Base-by-base conservation (phyloP, 2,888 invertebrate genomes). In the Chelonus formosanus region DNA sequence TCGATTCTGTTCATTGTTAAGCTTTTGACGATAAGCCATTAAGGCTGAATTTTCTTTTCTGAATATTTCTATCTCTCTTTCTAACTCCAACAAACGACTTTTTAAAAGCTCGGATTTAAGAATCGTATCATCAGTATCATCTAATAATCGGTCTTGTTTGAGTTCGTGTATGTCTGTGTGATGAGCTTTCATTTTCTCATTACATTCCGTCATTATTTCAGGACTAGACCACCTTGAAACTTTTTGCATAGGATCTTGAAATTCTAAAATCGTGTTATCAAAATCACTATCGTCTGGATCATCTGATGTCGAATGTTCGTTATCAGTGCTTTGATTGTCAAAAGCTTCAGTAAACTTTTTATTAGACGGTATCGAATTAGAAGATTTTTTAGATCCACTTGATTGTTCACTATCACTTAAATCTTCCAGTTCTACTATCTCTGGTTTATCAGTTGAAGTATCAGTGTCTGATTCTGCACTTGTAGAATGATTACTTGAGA, bases 61-160 rank as follows among this genome's bases (percentile, higher is more conserved):
- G 73, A 89, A 89, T 34, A 84, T 85, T 56, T 85, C 83, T 43
- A 90, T 89, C 80, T 89, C 92, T 65, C 86, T 85, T 83, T 92
- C 91, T 47, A 93, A 82, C 78, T 91, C 91, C 50, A 85, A 76
- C 0, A 92, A 84, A 58, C 91, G 89, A 20, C 85, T 86, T 80
- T 89, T 88, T 68, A 90, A 76, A 54, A 89, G 78, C 75, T 89
- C 88, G 77, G 88, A 88, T 73, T 88, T 88, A 70, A 87, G 87
- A 74, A 87, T 79, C 74, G 86, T 82, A 4, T 69, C 60, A 75
- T 86, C 86, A n/a, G n/a, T n/a, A 52, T 84, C 82, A 80, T 20
- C 20, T 20, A 20, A 20, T 20, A 54, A 34, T 36, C 58, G 45
- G 65, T 62, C 67, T 20, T 52, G 54, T 65, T 60, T 59, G 55